Base-by-base conservation (phyloP, 2,888 invertebrate genomes). In the Dione juno region DNA sequence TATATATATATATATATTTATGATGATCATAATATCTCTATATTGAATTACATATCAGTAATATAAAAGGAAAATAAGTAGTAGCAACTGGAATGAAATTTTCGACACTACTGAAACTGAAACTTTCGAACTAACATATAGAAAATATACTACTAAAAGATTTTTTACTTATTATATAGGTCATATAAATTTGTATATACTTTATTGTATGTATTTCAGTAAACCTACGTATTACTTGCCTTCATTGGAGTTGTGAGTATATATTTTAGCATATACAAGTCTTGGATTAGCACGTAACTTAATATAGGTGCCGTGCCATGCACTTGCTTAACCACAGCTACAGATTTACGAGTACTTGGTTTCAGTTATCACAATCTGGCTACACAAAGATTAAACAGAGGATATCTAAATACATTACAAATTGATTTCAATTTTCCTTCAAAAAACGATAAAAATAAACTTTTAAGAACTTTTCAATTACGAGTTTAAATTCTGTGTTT, bases 241-340 rank as follows among this genome's bases (percentile, higher is more conserved):
- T 45, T 45, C n/a, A 35, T 43, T 14, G 11, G 3, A 19, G 19
- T 53, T 16, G 0, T 41, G 53, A 53, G 19, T 9, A 45, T 9
- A 35, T 28, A 68, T 45, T 53, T 68, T 68, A 45, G 37, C 19
- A 53, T 45, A n/a, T 40, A 68, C 14, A 28, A 35, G 16, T 68
- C 43, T 61, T 50, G 52, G 66, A 74, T 72, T 70, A 71, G 52
- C 69, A 70, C 59, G 66, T 59, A 71, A 66, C 69, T 70, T 65
- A 71, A 67, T 68, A 59, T 69, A 67, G 54, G 43, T 37, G 40
- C 71, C 70, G 58, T 75, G 59, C 61, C 48, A 59, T 74, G 71
- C 77, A 76, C 74, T 72, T 73, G 71, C 63, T 59, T 74, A 65
- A 74, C 74, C 76, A 73, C 76, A 76, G 59, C 69, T 52, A 67